Evolutionary conservation across 2,113 vertebrate genomes (phyloP).

Genomic region (Sclerurus mexicanus): DNA sequence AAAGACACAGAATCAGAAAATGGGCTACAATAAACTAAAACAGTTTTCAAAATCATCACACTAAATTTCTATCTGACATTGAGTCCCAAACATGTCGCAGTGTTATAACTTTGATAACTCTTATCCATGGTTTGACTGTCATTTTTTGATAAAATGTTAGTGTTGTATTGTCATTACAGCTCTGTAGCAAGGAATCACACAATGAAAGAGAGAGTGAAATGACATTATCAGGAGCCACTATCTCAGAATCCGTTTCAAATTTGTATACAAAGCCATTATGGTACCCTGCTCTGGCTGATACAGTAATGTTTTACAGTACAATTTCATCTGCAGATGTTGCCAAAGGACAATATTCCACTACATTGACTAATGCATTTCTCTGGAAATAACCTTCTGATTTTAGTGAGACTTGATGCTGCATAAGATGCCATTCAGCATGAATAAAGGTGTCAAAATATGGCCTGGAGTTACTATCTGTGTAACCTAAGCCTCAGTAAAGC

Average conservation of each 20-base stretch:
- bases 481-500: neutral
- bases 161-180: neutral
- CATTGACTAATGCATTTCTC: neutral
- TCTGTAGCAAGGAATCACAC: neutral
- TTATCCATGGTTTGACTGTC: neutral
- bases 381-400: slow-evolving; percentile 28
- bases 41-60: neutral
- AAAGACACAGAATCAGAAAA: neutral
- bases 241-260: neutral
- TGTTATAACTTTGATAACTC: neutral
- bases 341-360: neutral
- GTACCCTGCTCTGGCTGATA: neutral
- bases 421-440: neutral
- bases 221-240: neutral
- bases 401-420: neutral
- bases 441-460: slow-evolving; percentile 22
- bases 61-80: neutral
- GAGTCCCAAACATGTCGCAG: neutral
- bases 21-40: neutral
- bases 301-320: neutral
- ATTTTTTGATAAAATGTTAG: slow-evolving; percentile 2
- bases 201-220: neutral
- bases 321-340: neutral
- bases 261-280: slow-evolving; percentile 1
- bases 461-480: neutral